Evolutionary conservation across 1,140 invertebrate genomes (phyloP), one percentile per base, ranked within the genome.

Genomic region (Antheraea pernyi): DNA sequence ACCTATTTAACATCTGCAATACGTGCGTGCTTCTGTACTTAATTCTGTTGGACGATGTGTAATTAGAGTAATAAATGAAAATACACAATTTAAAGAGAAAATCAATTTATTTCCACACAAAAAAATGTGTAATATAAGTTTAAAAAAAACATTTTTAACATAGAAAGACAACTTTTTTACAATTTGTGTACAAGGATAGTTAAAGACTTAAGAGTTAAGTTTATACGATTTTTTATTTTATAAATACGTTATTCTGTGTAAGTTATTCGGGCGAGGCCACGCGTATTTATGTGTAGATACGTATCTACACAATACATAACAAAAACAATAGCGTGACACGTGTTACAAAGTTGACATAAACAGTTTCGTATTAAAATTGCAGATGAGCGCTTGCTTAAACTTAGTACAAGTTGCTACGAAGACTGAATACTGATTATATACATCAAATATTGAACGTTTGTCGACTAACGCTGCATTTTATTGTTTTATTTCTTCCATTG

Each of bases 341-440:
- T 84, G 76, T 80, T 53, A 75, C 72, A 80, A 74, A 77, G 69
- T 74, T 75, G 69, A 84, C 75, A 79, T 73, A 88, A 84, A 86
- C 81, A 88, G 80, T 82, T 75, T 72, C 65, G 67, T 63, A 82
- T 84, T 86, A 86, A 85, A 88, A 85, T 86, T 85, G 79, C 85
- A 85, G 86, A 88, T 86, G 80, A 86, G 78, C 68, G 61, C 69
- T 85, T 83, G 81, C 81, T 79, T 84, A 86, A 86, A 83, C 78
- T 78, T 77, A 79, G 79, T 76, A 82, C 80, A 71, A 73, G 74
- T 73, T 73, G 69, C 70, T 68, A 77, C 78, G 71, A 72, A 70
- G 60, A 64, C 61, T 67, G 80, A 81, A 85, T 86, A 84, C 79
- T 79, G 75, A 84, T 81, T 79, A 53, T n/a, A 13, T 53, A 80